phyloP scores from a whole-genome alignment of 2,888 invertebrate species.

The Leucophenga maculata region DNA sequence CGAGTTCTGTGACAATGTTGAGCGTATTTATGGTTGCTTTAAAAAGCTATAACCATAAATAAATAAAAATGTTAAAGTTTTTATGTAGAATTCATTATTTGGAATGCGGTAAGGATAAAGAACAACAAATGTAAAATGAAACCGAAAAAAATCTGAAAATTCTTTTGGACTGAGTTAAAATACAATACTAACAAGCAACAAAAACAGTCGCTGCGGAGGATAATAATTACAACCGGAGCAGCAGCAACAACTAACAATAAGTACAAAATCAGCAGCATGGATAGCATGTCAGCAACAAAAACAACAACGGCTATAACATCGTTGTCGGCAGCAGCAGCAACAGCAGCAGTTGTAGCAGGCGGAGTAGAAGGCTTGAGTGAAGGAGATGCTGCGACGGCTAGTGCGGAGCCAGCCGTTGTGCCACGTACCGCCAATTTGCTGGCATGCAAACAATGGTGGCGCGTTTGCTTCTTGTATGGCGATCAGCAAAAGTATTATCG shows the following conservation, averaged over 20 bases:
- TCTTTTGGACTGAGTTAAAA: constrained; percentile 33
- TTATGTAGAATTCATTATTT: neutral
- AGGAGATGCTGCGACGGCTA: constrained; percentile 58
- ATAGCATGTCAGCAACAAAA: constrained; percentile 28
- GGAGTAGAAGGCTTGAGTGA: constrained; percentile 59
- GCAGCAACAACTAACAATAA: constrained; percentile 30
- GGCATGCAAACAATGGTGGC: constrained; percentile 92
- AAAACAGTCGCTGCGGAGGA: constrained; percentile 32
- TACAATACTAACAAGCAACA: constrained; percentile 42
- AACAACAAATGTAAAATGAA: constrained; percentile 26
- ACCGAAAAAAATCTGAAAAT: constrained; percentile 35
- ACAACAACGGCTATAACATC: constrained; percentile 32
- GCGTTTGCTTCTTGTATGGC: constrained; percentile 90
- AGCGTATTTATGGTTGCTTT: neutral
- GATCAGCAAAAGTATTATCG: constrained; percentile 90
- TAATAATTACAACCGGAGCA: constrained; percentile 13
- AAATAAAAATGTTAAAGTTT: constrained; percentile 2
- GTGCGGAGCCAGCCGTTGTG: constrained; percentile 71
- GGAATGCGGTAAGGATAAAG: neutral
- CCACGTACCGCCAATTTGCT: constrained; percentile 80
- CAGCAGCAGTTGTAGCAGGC: constrained; percentile 55
- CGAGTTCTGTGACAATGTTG: constrained; percentile 20
- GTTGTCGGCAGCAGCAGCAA: constrained; percentile 36
- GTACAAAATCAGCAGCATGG: constrained; percentile 37
- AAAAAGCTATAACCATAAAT: neutral